Evolutionary conservation across 2,797 vertebrate genomes (phyloP).

Genomic region (Phrynocephalus vlangalii): DNA sequence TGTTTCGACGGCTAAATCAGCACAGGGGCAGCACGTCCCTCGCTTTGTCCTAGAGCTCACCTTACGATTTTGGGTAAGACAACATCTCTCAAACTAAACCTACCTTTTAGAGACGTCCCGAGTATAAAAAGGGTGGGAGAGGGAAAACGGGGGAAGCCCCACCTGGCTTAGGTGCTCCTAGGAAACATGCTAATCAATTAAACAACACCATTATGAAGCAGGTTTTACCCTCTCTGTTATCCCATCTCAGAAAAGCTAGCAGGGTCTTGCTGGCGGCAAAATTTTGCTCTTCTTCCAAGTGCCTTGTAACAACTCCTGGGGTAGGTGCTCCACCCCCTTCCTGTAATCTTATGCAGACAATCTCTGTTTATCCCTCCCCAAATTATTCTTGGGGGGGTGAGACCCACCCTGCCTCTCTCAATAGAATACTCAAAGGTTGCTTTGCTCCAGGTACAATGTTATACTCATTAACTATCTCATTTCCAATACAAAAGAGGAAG

Average conservation of each 20-base stretch:
- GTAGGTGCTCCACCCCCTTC: neutral
- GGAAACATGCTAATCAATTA: neutral
- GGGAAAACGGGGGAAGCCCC: neutral
- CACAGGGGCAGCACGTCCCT: neutral
- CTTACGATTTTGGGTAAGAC: neutral
- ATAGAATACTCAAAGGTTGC: neutral
- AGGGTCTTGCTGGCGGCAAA: neutral
- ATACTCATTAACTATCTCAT: neutral
- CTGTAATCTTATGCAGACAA: neutral
- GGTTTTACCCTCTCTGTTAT: neutral
- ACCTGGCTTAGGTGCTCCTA: neutral
- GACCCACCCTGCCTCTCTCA: neutral
- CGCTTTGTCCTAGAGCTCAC: neutral
- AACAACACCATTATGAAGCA: neutral
- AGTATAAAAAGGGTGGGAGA: neutral
- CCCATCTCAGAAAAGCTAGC: constrained; percentile 15
- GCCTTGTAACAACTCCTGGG: neutral
- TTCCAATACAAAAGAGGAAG: constrained; percentile 35
- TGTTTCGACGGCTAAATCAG: neutral
- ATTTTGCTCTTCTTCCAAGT: neutral
- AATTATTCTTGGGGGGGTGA: neutral
- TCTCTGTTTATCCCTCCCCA: neutral
- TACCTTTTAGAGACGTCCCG: neutral
- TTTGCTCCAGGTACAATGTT: neutral
- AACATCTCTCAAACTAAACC: neutral